phyloP scores from a whole-genome alignment of 2,797 vertebrate genomes.

The Myotis daubentonii region DNA sequence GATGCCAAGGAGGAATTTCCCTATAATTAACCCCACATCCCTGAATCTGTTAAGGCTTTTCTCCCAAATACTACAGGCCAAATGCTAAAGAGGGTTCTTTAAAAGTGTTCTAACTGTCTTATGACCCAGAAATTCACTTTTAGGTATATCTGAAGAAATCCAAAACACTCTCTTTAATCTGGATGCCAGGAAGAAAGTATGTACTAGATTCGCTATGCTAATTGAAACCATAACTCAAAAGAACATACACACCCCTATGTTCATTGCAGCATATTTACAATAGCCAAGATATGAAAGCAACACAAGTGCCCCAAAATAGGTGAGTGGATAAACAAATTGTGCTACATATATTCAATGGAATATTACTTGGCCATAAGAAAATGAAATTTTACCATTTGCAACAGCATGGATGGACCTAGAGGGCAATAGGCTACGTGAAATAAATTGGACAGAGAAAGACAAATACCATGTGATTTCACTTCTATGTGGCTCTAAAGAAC shows the following conservation, averaged over 20 bases:
- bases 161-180: not conserved
- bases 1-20: not conserved
- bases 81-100: not conserved
- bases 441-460: not conserved
- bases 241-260: not conserved
- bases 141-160: not conserved
- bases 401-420: not conserved
- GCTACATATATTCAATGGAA: not conserved
- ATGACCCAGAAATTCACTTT: not conserved
- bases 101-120: not conserved
- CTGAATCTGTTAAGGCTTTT: not conserved
- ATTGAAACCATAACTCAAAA: not conserved
- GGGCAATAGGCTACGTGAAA: not conserved
- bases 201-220: too few species aligned
- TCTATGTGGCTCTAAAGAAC: not conserved
- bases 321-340: too few species aligned
- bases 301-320: not conserved
- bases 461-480: not conserved
- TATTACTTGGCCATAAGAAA: not conserved
- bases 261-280: not conserved
- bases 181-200: too few species aligned
- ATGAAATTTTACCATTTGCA: not conserved
- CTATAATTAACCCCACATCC: not conserved
- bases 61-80: not conserved
- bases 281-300: not conserved